Base-by-base conservation (phyloP, 2,888 invertebrate genomes). In the Nemurella pictetii region DNA sequence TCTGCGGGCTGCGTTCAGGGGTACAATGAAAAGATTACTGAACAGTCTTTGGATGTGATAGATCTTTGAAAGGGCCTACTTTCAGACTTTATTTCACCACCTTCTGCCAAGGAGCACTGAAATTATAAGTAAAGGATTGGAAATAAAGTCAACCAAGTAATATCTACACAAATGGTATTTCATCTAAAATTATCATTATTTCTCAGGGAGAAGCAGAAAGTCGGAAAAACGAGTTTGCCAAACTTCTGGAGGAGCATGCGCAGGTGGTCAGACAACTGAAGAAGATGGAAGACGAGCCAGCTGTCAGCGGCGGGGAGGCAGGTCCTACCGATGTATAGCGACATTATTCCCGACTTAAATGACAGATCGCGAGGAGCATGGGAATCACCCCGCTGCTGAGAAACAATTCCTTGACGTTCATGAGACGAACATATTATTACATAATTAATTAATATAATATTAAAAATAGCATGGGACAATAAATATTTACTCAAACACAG, bases 211-310 rank as follows among this genome's bases (percentile, higher is more conserved):
- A 90, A 86, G 90, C 90, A 5, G 90, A 90, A 87, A 90, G 89
- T 55, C 89, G 90, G 81, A 89, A 90, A 84, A 89, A 88, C 84
- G 90, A 90, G 86, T 91, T 91, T 87, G 90, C 90, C 30, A 88
- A 90, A 86, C 88, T 91, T 27, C 87, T 91, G 36, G 91, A 91
- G 85, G 90, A 91, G 86, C 90, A 91, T 87, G 90, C 90, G 36
- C 90, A 91, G 87, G 90, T 91, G 27, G 90, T 91, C 35, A 89
- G 89, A 83, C 89, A 90, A 87, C 87, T 91, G 86, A 90, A 90
- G 87, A 89, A 90, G 87, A 90, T 91, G 89, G 91, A 91, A 84
- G 89, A 86, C 29, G 85, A 84, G 30, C 80, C 85, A 35, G 55
- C 86, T 5, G 36, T 84, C 36, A 75, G 75, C 75, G 75, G 75